Base-by-base conservation (phyloP, 2,888 invertebrate genomes). In the Ophion slaviceki region DNA sequence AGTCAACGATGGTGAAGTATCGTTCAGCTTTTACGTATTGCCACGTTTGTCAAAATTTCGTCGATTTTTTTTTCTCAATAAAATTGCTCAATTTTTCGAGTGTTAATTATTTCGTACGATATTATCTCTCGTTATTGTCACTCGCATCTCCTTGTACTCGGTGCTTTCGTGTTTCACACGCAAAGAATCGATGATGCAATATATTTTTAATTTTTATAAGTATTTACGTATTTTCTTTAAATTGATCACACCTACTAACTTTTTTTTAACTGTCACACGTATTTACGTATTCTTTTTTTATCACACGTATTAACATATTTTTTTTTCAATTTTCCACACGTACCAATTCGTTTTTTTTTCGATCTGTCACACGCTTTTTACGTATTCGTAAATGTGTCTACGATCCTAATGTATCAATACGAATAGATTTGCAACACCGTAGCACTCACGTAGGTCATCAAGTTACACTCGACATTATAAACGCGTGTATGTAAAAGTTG, bases 1-100 rank as follows among this genome's bases (percentile, higher is more conserved):
- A 75, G 20, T 75, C 24, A 83, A 62, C 81, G 70, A 68, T 40
- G 62, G 10, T 2, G 28, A 68, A 47, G 61, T 64, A 70, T 62
- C 28, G 75, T 59, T 20, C 20, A 40, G 17, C 62, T 66, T 67
- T 28, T 14, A 47, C 14, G 45, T 47, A 57, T 32, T 8, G 47
- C 66, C 62, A 7, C 32, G 32, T 47, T 67, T 20, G n/a, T 67
- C 59, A 28, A 24, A n/a, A 45, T 20, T 7, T 28, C 10, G 32
- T 14, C 11, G 28, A 62, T 28, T 72, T 28, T 11, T 45, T 28
- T 62, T 28, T 53, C 28, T 1, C 4, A 11, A 17, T n/a, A 45
- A 24, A 45, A 47, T 62, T 11, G 7, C 17, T 71, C 24, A 14
- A 53, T 53, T 36, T 74, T 53, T 53, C 53, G 14, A 53, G 14